Conservation (phyloP, 2,113 vertebrate species). For the Eurystomus gularis region DNA sequence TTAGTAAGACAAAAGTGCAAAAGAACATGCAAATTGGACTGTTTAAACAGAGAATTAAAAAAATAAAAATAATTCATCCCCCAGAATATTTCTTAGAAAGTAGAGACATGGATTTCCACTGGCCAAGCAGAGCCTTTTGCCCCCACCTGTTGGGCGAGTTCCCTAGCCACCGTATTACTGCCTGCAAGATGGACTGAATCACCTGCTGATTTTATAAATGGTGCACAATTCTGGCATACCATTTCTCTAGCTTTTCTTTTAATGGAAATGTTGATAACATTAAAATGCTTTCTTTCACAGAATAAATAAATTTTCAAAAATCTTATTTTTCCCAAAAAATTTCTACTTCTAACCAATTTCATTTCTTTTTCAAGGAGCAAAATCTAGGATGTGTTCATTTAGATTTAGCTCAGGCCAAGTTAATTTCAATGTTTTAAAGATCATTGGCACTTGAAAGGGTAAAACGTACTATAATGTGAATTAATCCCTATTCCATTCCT, state of each 20-base stretch:
- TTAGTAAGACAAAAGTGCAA: background rate
- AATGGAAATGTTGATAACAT: background rate
- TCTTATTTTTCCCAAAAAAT: background rate
- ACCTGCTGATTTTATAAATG: background rate
- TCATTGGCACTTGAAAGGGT: background rate
- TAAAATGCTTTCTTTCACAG: background rate
- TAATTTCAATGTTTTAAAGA: background rate
- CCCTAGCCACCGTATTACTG: background rate
- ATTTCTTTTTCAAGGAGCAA: background rate
- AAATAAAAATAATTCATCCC: background rate
- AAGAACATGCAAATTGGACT: background rate
- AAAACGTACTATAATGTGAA: background rate
- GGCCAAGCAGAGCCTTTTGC: background rate
- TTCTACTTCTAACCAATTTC: background rate
- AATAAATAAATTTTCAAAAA: background rate
- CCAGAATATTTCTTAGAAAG: background rate
- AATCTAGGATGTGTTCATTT: background rate
- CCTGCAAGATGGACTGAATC: background rate
- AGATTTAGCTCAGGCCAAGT: background rate
- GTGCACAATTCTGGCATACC: background rate
- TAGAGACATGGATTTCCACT: background rate
- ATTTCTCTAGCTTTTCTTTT: background rate
- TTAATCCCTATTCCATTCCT: background rate
- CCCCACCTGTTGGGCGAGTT: background rate
- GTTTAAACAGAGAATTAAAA: background rate